Evolutionary conservation across 2,113 vertebrate species (phyloP).

Genomic region (Otus sunia): DNA sequence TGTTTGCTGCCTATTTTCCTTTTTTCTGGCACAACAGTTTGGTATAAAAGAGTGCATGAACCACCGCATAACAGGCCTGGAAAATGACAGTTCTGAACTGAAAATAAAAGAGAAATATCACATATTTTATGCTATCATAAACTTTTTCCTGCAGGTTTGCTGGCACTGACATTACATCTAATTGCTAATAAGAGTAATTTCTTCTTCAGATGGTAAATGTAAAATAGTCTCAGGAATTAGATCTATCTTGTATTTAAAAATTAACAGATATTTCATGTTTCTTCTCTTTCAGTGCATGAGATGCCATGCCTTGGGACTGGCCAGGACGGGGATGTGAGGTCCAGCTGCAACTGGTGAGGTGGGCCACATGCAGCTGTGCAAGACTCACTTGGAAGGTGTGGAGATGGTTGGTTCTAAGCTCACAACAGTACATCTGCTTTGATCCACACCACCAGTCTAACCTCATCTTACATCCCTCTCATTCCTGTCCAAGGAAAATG

Average conservation of each 20-base stretch:
- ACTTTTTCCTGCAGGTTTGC: constrained; percentile 29
- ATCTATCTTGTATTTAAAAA: constrained; percentile 41
- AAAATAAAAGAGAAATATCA: background rate
- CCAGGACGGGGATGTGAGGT: background rate
- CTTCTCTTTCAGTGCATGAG: background rate
- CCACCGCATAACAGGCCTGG: background rate
- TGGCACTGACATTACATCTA: background rate
- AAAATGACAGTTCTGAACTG: background rate
- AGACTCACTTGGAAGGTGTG: background rate
- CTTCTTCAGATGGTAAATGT: constrained; percentile 13
- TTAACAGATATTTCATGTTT: background rate
- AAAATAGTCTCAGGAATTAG: background rate
- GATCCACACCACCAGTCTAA: background rate
- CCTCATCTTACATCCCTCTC: background rate
- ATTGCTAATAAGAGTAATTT: constrained; percentile 33
- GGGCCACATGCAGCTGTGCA: background rate
- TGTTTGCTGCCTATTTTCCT: background rate
- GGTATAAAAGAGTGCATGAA: background rate
- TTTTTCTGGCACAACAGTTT: background rate
- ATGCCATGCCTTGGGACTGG: accelerated
- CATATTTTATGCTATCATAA: constrained; percentile 1
- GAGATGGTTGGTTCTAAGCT: background rate
- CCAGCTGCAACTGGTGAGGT: background rate
- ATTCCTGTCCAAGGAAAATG: background rate
- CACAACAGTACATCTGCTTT: background rate